Base-by-base conservation (phyloP, 2,113 vertebrate genomes). In the Plectropomus leopardus region DNA sequence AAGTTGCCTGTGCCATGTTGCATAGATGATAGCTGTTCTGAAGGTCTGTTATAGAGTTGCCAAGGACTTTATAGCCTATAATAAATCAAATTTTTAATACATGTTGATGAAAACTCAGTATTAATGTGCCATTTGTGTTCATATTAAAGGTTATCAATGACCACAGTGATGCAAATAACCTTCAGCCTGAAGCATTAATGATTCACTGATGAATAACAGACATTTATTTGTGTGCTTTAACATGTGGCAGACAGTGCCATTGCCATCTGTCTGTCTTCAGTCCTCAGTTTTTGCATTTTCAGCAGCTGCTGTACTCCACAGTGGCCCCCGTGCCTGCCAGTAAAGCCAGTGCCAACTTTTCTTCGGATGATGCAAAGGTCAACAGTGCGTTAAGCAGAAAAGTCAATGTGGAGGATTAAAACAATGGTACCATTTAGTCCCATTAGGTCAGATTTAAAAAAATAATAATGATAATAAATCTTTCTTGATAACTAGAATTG, bases 191-290 rank as follows among this genome's bases (percentile, higher is more conserved):
- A 76, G 70, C 64, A 24, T 61, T 81, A 54, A 83, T 80, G 61
- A 85, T 21, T 80, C 83, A 75, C 69, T 58, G 60, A 53, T 79
- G 81, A 83, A 76, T 59, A 32, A 54, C 71, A 71, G 75, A 50
- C 60, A 88, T 86, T 81, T 55, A 74, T 87, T 85, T 7, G 16
- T 85, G 58, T 60, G 47, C 48, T 65, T 82, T 78, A 70, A 53
- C 76, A 72, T 72, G 67, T 81, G 75, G 42, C 59, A 55, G 60
- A 86, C 80, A 17, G 45, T 48, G 55, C 60, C 60, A 72, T 84
- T 78, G 86, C 55, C 86, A 91, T 91, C 86, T 86, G 83, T 90
- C 82, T 85, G 83, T 88, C 84, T 87, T 63, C 76, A 79, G 68
- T 64, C 51, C 60, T 60, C 42, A 34, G 50, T 42, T 66, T n/a